Evolutionary conservation across 2,888 invertebrate genomes (phyloP).

Genomic region (Stegana nigrithorax): DNA sequence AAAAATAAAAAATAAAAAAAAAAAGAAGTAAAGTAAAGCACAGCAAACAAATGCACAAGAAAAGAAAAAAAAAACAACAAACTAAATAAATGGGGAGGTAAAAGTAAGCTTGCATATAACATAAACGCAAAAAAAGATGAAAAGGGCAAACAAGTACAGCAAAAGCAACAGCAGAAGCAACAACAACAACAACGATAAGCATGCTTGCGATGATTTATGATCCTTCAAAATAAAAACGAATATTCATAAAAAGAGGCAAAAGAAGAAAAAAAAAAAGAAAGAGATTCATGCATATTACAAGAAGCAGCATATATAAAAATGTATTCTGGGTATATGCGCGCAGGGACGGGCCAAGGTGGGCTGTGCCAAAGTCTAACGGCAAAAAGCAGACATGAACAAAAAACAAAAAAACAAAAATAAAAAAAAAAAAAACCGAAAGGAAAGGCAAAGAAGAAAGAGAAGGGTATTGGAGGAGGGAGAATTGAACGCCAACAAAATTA

Average conservation of each 20-base stretch:
- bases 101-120: background rate
- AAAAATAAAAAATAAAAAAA: background rate
- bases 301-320: too few species aligned
- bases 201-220: constrained; percentile 16
- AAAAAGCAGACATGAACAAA: background rate
- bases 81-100: background rate
- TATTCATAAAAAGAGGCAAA: constrained; percentile 19
- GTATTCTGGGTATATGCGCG: too few species aligned
- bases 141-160: background rate
- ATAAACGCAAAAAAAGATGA: background rate
- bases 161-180: background rate
- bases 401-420: background rate
- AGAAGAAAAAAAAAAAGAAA: background rate
- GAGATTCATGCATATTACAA: background rate
- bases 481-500: background rate
- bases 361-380: too few species aligned
- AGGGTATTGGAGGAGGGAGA: background rate
- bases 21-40: background rate
- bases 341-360: too few species aligned
- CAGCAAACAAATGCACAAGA: background rate
- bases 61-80: background rate
- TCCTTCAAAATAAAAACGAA: constrained; percentile 13
- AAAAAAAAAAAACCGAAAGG: background rate
- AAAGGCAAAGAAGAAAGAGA: background rate
- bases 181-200: too few species aligned